Conservation (phyloP, 1,140 invertebrate genomes). For the Drosophila persimilis region DNA sequence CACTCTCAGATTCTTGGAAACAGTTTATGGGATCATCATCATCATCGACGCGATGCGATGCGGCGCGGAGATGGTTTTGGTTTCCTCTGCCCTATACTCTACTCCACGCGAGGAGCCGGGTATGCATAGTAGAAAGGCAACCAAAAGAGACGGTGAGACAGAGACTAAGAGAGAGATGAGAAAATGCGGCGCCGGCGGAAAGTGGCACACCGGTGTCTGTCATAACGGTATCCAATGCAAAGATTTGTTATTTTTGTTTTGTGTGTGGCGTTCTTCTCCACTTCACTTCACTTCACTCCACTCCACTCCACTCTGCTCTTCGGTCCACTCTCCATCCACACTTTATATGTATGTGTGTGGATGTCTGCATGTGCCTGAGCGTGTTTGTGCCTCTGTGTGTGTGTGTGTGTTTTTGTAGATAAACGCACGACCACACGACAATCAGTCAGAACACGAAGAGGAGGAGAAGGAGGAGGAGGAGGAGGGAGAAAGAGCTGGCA, state of each 20-base stretch:
- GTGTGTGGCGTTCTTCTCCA: not conserved
- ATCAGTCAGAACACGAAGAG: conserved; percentile 6
- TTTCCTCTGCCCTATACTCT: conserved; percentile 39
- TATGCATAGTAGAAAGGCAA: conserved; percentile 16
- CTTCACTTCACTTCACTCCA: no score
- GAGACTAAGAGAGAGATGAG: not conserved
- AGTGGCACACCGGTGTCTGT: no score
- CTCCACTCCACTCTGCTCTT: not conserved
- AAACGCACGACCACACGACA: conserved; percentile 20
- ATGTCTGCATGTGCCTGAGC: conserved; percentile 7
- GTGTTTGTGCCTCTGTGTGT: conserved; percentile 7
- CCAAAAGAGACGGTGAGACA: not conserved
- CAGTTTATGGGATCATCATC: no score
- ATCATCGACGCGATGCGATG: no score
- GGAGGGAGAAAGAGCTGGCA: conserved; percentile 7
- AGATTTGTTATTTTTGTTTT: conserved; percentile 34
- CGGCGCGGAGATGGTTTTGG: conserved; percentile 13
- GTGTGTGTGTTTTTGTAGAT: conserved; percentile 16
- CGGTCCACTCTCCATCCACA: no score
- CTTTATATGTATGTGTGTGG: not conserved
- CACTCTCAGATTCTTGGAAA: no score
- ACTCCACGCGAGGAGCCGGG: not conserved
- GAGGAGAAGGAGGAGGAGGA: conserved; percentile 2
- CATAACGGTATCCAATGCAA: no score
- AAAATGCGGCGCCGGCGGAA: not conserved